A percentile compares a stretch with the other conserved stretches of the same genome.
Conservation (phyloP, 1,140 invertebrate genomes). For the Hyphantria cunea region DNA sequence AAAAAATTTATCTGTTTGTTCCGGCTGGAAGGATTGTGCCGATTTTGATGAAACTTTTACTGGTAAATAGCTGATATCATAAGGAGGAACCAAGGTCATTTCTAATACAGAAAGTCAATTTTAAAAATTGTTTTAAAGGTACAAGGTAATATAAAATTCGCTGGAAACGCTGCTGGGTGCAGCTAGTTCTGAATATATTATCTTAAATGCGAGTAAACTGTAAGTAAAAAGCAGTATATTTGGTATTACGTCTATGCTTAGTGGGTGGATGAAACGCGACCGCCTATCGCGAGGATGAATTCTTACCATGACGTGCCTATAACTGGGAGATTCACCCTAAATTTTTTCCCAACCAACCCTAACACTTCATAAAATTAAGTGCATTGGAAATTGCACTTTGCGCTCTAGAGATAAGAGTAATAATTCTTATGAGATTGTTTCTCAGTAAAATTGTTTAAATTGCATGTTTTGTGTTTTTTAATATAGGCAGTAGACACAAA, state of each 20-base stretch:
- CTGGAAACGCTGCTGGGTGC: no score
- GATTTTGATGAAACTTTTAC: no score
- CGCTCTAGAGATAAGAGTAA: constrained; percentile 8
- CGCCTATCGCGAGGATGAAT: constrained; percentile 71
- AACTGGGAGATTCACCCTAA: constrained; percentile 46
- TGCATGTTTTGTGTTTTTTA: constrained; percentile 56
- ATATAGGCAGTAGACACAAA: constrained; percentile 57
- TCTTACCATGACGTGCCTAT: constrained; percentile 49
- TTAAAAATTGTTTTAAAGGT: no score
- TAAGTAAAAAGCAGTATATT: constrained; percentile 44
- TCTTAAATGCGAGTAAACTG: constrained; percentile 16
- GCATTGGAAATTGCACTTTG: constrained; percentile 30
- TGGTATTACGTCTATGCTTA: constrained; percentile 48
- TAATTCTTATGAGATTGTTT: constrained; percentile 13
- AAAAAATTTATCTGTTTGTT: no score
- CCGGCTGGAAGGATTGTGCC: no score
- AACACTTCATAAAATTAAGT: constrained; percentile 6
- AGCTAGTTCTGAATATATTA: no score
- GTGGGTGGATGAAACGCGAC: constrained; percentile 47
- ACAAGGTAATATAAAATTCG: no score
- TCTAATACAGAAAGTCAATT: no score
- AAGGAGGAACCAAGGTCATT: no score
- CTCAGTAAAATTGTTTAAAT: constrained; percentile 23
- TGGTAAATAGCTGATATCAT: no score
- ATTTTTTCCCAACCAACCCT: constrained; percentile 17